Base-by-base conservation (phyloP, 2,888 invertebrate species). In the Melipona beecheii region DNA sequence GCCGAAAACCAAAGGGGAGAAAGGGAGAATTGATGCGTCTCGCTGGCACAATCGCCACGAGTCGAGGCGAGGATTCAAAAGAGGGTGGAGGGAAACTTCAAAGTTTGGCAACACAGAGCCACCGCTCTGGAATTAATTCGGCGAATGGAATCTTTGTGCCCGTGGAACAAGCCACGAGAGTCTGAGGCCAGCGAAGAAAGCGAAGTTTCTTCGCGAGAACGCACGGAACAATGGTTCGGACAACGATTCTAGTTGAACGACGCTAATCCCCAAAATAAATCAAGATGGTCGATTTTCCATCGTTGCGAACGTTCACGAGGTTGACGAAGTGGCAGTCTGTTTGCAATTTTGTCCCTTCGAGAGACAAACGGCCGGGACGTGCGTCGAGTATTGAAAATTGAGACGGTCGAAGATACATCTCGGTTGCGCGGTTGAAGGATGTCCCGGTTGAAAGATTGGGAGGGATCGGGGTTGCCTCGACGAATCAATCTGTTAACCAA, bases 101-200 rank as follows among this genome's bases (percentile, higher is more conserved):
- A 56, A 81, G 83, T 81, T 43, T 68, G 49, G 74, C 60, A 66
- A 60, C 66, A 60, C 62, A 27, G 24, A 60, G 50, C 56, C 64
- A 21, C 9, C 49, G 15, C 54, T 9, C 11, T 24, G 71, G 36
- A 81, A 83, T 81, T 81, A 71, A 83, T 83, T 83, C 83, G 17
- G 17, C 75, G 75, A 75, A 72, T 50, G 71, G 74, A 69, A 74
- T 79, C 81, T 74, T 81, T 81, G 80, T 73, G 73, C 64, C 36
- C 58, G 60, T 0, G 31, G 72, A 79, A 54, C 79, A 68, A 81
- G n/a, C 69, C 31, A 36, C 36, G 36, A 9, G 1, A 36, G 4
- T 2, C 36, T 49, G 69, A 24, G n/a, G 24, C 19, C 71, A n/a
- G 58, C 5, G 81, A 83, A 83, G 83, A 83, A 81, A 81, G 82